Percentiles rank a stretch among this genome's conserved stretches.
Conservation (phyloP, 2,113 vertebrate genomes). For the Thunnus maccoyii region DNA sequence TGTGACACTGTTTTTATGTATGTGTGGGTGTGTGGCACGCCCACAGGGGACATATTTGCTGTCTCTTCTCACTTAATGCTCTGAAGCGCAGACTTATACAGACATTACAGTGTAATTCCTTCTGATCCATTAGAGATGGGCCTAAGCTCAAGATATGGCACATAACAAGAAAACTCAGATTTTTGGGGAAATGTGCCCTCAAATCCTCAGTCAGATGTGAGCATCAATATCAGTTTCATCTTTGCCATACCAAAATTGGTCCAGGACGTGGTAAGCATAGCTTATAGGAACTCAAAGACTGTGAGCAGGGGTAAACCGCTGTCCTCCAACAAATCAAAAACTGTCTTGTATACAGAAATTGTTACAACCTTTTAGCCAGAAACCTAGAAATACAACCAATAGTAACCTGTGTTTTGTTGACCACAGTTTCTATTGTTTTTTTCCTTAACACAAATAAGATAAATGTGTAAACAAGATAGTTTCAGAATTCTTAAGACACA, state of each 20-base stretch:
- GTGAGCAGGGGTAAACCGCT: background rate
- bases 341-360: background rate
- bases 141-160: constrained; percentile 1
- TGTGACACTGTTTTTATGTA: constrained; percentile 35
- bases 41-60: constrained; percentile 4
- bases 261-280: background rate
- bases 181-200: background rate
- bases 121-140: constrained; percentile 23
- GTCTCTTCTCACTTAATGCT: constrained; percentile 30
- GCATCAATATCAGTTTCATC: background rate
- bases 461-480: too few relatives aligned
- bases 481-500: too few relatives aligned
- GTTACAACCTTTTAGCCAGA: background rate
- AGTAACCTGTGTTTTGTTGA: background rate
- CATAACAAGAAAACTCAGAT: background rate
- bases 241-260: background rate
- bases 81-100: background rate
- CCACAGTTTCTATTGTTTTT: too few relatives aligned
- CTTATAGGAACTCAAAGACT: background rate
- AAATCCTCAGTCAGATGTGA: background rate
- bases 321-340: background rate
- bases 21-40: background rate
- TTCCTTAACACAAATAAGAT: too few relatives aligned
- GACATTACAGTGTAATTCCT: constrained; percentile 34
- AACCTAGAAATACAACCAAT: background rate